Base-by-base conservation (phyloP, 2,888 invertebrate genomes). In the Andrena flavipes region DNA sequence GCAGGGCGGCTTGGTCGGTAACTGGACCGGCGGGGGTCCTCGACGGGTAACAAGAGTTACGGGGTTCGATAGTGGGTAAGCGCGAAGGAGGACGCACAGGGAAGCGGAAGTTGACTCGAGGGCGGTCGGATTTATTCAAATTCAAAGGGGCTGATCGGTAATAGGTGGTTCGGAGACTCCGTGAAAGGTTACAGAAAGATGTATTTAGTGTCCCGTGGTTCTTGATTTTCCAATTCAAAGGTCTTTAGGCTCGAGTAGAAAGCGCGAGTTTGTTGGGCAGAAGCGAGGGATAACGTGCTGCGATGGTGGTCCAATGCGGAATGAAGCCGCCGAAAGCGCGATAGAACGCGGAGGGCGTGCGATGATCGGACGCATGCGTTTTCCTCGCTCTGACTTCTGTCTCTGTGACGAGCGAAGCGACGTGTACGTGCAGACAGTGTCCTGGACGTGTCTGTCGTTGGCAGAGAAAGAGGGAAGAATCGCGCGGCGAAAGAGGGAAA, bases 291-390 rank as follows among this genome's bases (percentile, higher is more conserved):
- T 4, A 56, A 26, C 4, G 56, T 26, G 56, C 23, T 10, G 56
- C 56, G 20, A 42, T 23, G 56, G 56, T 56, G 56, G 56, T 56
- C 4, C 56, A 26, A 23, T 26, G 26, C 42, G 35, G 63, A 35
- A 23, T 30, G 35, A 35, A 63, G 23, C 29, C 16, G 60, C 26
- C 56, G 56, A 56, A 56, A 56, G 23, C 59, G 59, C 23, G 29
- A 60, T 30, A 33, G 26, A 63, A 65, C 20, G 64, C 51, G 70
- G 76, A 71, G 71, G 75, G 69, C 51, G 76, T 49, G 51, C 60
- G 60, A 72, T 62, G 54, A 54, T 70, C 56, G 82, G 63, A 85
- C 85, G 85, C 84, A 84, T 85, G 84, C 84, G 84, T 84, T 75
- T 65, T 62, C 49, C 23, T 42, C 23, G 64, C 56, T 59, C 71